phyloP scores from a whole-genome alignment of 2,888 invertebrate genomes.

The Zygogramma bicolorata region DNA sequence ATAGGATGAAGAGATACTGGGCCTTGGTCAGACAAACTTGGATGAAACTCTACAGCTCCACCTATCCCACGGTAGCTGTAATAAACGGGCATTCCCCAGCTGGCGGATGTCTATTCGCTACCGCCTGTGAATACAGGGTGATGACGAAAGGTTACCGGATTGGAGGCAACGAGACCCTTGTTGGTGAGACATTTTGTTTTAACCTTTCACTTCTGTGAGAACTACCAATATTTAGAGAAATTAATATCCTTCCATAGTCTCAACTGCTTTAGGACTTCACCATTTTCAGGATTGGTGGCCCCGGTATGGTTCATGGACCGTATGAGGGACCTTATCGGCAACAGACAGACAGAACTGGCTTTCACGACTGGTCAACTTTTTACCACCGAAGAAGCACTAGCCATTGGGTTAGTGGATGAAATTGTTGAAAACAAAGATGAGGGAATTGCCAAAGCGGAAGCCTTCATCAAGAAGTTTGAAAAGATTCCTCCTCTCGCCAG shows the following conservation, averaged over 20 bases:
- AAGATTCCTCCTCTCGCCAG: constrained; percentile 75
- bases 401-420: constrained; percentile 83
- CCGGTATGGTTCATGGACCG: constrained; percentile 80
- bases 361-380: constrained; percentile 82
- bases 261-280: too few relatives aligned
- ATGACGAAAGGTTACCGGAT: constrained; percentile 87
- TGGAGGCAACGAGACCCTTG: constrained; percentile 87
- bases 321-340: constrained; percentile 74
- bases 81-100: constrained; percentile 89
- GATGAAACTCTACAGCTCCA: constrained; percentile 80
- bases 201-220: too few relatives aligned
- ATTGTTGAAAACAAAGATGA: constrained; percentile 77
- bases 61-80: constrained; percentile 83
- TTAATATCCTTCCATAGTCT: too few relatives aligned
- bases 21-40: constrained; percentile 81
- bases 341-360: constrained; percentile 79
- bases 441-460: constrained; percentile 74
- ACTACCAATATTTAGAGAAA: too few relatives aligned
- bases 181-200: constrained; percentile 74
- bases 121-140: constrained; percentile 86
- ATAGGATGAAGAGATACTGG: constrained; percentile 81
- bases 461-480: constrained; percentile 75
- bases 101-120: constrained; percentile 84
- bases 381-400: constrained; percentile 80
- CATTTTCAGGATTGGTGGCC: constrained; percentile 79